Evolutionary conservation across 1,140 invertebrate genomes (phyloP).

Genomic region (Zaprionus capensis): DNA sequence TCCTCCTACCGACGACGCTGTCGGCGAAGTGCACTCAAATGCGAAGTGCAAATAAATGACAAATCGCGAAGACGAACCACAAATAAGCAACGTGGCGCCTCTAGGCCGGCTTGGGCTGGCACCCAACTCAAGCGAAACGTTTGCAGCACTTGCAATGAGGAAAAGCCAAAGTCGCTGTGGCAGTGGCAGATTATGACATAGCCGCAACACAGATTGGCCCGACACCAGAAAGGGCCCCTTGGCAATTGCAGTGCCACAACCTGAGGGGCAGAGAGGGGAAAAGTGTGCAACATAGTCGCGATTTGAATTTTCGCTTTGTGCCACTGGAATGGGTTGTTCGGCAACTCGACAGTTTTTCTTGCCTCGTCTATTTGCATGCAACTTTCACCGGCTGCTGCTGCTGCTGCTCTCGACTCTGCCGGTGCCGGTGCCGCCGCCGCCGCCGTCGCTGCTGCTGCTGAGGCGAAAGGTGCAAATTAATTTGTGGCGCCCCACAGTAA

Average conservation of each 20-base stretch:
- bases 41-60: constrained; percentile 77
- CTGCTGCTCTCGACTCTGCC: constrained; percentile 21
- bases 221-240: constrained; percentile 30
- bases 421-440: constrained; percentile 18
- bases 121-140: constrained; percentile 66
- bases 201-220: constrained; percentile 28
- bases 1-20: constrained; percentile 52
- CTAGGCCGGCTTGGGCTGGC: constrained; percentile 12
- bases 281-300: constrained; percentile 28
- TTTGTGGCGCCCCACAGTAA: constrained; percentile 74
- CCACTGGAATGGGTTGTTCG: constrained; percentile 11
- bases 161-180: constrained; percentile 26
- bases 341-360: constrained; percentile 53
- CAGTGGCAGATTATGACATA: constrained; percentile 62
- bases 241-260: constrained; percentile 9
- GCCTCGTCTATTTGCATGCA: constrained; percentile 72
- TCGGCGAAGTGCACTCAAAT: constrained; percentile 45
- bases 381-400: constrained; percentile 70
- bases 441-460: constrained; percentile 8
- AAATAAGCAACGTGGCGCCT: constrained; percentile 26
- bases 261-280: neutral
- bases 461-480: constrained; percentile 80
- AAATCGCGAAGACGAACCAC: constrained; percentile 48
- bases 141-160: constrained; percentile 41
- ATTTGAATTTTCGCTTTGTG: constrained; percentile 18